These are phyloP conservation scores for Thalassarche chlororhynchos DNA, from an alignment of 2,113 vertebrate genomes.

Conservation along the genomic window DNA sequence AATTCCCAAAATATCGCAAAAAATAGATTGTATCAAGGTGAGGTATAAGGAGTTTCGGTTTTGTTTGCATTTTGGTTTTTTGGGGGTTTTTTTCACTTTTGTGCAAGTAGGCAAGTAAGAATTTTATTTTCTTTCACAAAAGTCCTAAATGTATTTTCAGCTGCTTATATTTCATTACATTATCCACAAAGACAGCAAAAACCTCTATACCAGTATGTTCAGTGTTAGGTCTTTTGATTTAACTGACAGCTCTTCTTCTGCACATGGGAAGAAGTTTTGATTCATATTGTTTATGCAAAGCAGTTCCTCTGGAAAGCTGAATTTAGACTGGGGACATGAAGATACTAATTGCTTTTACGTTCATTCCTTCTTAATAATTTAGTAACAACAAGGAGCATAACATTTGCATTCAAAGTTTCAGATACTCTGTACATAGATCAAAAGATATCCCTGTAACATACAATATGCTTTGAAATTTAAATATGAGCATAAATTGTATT, in stretches of 20 bases:
- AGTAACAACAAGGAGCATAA: neutral
- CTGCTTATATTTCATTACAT: neutral
- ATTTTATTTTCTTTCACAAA: neutral
- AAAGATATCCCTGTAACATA: neutral
- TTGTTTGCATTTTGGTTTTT: no score
- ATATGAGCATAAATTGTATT: neutral
- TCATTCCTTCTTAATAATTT: constrained; percentile 4
- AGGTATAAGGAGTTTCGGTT: neutral
- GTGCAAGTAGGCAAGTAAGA: neutral
- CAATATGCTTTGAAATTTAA: constrained; percentile 1
- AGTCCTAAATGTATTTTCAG: neutral
- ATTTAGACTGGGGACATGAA: neutral
- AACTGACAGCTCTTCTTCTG: neutral
- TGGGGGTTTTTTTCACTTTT: neutral
- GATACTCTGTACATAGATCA: neutral
- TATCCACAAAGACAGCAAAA: neutral
- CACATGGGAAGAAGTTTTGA: neutral
- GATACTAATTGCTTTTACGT: constrained; percentile 5
- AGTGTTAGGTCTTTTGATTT: neutral
- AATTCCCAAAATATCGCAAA: neutral
- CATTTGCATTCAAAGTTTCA: neutral
- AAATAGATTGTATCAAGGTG: neutral
- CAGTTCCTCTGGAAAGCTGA: neutral
- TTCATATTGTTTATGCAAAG: neutral
- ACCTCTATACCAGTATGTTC: neutral